These are phyloP conservation scores for Ovis aries DNA, from an alignment of 2,113 vertebrate genomes.

Conservation along the genomic window DNA sequence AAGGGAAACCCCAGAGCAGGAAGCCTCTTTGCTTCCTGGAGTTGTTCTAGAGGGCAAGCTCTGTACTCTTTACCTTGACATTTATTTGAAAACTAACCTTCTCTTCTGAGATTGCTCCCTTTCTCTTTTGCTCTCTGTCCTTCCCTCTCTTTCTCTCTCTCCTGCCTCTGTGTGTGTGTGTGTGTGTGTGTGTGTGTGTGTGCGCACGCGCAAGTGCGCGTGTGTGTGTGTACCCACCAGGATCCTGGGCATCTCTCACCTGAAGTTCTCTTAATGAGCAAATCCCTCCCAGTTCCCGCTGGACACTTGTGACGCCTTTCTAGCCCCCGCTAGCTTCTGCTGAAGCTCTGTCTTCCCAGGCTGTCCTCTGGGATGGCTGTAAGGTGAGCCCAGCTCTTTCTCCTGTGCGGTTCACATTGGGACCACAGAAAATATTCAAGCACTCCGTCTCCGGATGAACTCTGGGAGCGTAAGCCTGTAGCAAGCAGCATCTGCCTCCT, in stretches of 20 bases:
- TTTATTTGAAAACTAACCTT: background rate
- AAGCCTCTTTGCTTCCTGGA: background rate
- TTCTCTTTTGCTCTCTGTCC: background rate
- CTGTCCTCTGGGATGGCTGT: background rate
- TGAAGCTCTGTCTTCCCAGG: background rate
- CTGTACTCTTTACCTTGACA: background rate
- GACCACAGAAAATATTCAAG: background rate
- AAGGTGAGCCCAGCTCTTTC: background rate
- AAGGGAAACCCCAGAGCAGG: background rate
- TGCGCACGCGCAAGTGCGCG: fast-evolving
- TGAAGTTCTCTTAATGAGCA: background rate
- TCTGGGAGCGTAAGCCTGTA: background rate
- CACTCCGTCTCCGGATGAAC: background rate
- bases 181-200: background rate
- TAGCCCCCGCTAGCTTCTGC: background rate
- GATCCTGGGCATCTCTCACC: background rate
- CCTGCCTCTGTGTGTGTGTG: background rate
- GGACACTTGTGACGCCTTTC: background rate
- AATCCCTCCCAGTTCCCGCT: background rate
- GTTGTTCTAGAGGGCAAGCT: background rate
- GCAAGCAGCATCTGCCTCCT: fast-evolving
- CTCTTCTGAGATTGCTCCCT: background rate
- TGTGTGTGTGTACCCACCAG: fast-evolving
- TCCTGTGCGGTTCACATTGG: background rate
- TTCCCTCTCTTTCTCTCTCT: background rate